These are phyloP conservation scores for Elgonia sp. DNA, from an alignment of 2,888 invertebrate genomes.

Conservation along the genomic window DNA sequence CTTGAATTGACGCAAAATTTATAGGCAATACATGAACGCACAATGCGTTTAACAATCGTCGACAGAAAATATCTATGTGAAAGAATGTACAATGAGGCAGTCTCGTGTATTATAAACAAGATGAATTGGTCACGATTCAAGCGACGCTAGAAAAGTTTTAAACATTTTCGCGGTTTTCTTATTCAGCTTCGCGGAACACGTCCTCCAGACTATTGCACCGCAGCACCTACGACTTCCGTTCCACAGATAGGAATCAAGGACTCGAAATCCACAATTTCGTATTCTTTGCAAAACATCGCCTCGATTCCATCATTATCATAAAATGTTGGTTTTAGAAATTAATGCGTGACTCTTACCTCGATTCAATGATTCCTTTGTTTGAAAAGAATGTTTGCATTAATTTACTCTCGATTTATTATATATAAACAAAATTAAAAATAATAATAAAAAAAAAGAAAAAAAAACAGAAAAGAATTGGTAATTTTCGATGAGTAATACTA, in stretches of 20 bases:
- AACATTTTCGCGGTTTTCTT: background rate
- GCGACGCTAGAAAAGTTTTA: background rate
- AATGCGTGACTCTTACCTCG: no score
- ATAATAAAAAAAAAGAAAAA: no score
- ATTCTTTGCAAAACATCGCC: background rate
- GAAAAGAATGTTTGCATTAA: no score
- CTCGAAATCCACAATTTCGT: background rate
- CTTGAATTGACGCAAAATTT: background rate
- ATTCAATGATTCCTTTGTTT: no score
- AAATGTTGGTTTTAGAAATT: background rate
- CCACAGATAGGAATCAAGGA: background rate
- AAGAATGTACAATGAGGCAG: background rate
- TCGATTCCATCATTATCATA: background rate
- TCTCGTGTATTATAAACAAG: background rate
- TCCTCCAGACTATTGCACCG: background rate
- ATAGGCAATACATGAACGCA: background rate
- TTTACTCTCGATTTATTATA: no score
- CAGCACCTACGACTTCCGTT: conserved; percentile 10
- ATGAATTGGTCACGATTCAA: background rate
- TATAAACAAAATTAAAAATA: no score
- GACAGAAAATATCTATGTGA: background rate
- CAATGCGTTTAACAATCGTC: background rate
- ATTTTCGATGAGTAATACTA: no score
- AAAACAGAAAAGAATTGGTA: no score
- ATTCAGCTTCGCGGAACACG: conserved; percentile 5